Conservation (phyloP, 2,888 invertebrate genomes). For the Brachynemurus nebulosus region DNA sequence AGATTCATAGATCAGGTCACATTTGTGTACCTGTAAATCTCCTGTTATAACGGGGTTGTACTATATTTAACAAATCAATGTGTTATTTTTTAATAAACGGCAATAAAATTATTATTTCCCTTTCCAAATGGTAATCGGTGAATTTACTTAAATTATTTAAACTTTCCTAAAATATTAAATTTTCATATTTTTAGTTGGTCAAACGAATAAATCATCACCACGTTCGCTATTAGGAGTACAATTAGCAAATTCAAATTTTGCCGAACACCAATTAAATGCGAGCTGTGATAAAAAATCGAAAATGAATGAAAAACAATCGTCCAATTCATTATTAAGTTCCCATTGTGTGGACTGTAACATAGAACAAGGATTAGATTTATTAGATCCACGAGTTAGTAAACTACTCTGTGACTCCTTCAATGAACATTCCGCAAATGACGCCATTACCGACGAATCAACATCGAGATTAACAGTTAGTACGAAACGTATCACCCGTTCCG, state of each 20-base stretch:
- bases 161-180: too few relatives aligned
- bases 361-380: slow-evolving; percentile 29
- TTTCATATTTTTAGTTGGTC: too few relatives aligned
- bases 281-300: slow-evolving; percentile 8
- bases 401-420: slow-evolving; percentile 13
- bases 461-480: slow-evolving; percentile 10
- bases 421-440: slow-evolving; percentile 11
- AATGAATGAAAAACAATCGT: not conserved
- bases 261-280: not conserved
- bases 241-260: not conserved
- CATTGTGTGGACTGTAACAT: slow-evolving; percentile 18
- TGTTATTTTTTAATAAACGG: too few relatives aligned
- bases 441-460: too few relatives aligned
- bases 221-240: slow-evolving; percentile 3
- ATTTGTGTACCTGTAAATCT: too few relatives aligned
- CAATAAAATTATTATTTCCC: too few relatives aligned
- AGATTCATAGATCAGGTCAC: too few relatives aligned
- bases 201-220: not conserved
- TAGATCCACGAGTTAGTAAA: slow-evolving; percentile 21
- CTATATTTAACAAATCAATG: too few relatives aligned
- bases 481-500: slow-evolving; percentile 24
- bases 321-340: slow-evolving; percentile 4
- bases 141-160: too few relatives aligned
- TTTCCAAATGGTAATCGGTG: too few relatives aligned
- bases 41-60: too few relatives aligned